These are phyloP conservation scores for human DNA, from an alignment of 2,113 vertebrate species.

Conservation along the genomic window GRCh38 chr4:84612001-84612500, in stretches of 20 bases:
- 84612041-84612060: neutral
- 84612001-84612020: neutral
- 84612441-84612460: neutral
- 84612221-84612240: neutral
- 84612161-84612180: neutral
- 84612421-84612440: neutral
- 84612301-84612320: too few relatives aligned
- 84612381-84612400: neutral
- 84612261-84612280: neutral
- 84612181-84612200: neutral
- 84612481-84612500: neutral
- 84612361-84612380: neutral
- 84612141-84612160: neutral
- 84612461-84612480: neutral
- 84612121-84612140: too few relatives aligned
- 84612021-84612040: neutral
- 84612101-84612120: neutral
- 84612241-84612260: neutral
- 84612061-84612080: neutral
- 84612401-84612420: neutral
- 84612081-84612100: neutral
- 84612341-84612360: neutral
- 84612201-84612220: neutral
- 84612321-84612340: neutral
- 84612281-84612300: too few relatives aligned